Base-by-base conservation (phyloP, 2,113 vertebrate species). In the Diphyllodes magnificus region DNA sequence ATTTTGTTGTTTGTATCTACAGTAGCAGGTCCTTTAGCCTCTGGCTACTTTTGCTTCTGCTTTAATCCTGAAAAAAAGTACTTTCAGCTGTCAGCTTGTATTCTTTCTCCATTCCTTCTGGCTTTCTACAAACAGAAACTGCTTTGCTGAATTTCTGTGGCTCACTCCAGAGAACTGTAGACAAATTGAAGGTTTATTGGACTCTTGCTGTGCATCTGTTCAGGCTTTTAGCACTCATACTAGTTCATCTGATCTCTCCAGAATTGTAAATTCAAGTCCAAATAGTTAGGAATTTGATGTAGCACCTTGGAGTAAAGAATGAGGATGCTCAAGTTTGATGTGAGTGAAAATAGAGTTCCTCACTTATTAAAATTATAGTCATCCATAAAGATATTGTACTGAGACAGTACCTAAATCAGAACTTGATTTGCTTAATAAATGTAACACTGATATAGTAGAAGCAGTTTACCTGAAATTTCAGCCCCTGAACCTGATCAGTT, bases 51-150 rank as follows among this genome's bases (percentile, higher is more conserved):
- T 78, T 40, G 79, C 15, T 91, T 84, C 37, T 75, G 59, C 69
- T 95, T 93, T 82, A 93, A 57, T 86, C 39, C 42, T 37, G 27
- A 33, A 79, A 82, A 35, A 64, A 94, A 47, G 14, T 45, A 40
- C 20, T 92, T 81, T 93, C 33, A 49, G 47, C 92, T 93, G 88
- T 88, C 85, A 90, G n/a, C 45, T 87, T 94, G 27, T 68, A 73
- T 64, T 84, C 70, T 85, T 93, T 92, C 44, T 91, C 59, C 6
- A 28, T 64, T 89, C 35, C 61, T 90, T 77, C 78, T 86, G 31
- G 69, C 66, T 78, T 94, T 89, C 92, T 96, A 50, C 27, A 90
- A 81, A 72, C 61, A 69, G 13, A 86, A 88, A 75, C 33, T 4
- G 0, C 37, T 81, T 42, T 30, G 64, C 61, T 61, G 49, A 92